A percentile compares a stretch with the other conserved stretches of the same genome.
Conservation (phyloP, 2,797 vertebrate species). For the Phylloscopus collybita region DNA sequence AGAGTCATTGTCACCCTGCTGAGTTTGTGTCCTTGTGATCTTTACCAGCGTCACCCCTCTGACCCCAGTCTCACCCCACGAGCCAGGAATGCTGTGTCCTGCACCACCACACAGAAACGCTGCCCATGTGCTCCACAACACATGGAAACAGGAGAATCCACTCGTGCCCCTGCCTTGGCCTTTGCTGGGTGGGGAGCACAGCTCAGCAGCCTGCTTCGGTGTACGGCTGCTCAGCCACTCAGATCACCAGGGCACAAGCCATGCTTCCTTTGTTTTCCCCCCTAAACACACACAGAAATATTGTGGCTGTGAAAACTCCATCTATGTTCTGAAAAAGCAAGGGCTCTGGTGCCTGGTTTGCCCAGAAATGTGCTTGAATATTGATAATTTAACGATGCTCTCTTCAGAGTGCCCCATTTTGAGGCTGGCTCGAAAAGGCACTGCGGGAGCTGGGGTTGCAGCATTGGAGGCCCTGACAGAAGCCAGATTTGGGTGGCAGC, state of each 20-base stretch:
- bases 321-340: not conserved
- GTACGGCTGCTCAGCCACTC: accelerated
- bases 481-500: not conserved
- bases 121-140: accelerated
- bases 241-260: not conserved
- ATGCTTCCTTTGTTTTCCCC: accelerated
- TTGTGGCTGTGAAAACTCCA: not conserved
- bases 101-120: accelerated
- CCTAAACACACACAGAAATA: not conserved
- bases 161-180: no score
- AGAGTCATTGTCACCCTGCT: no score
- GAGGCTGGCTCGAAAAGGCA: not conserved
- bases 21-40: no score
- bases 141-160: accelerated
- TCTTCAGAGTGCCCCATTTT: not conserved
- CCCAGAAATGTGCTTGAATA: not conserved
- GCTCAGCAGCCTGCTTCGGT: not conserved
- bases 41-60: no score
- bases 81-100: not conserved
- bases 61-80: accelerated
- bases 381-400: not conserved
- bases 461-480: not conserved
- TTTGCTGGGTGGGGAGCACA: accelerated
- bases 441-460: not conserved
- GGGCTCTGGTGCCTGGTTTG: not conserved